A percentile compares a stretch with the other conserved stretches of the same genome.
phyloP scores from a whole-genome alignment of 2,888 invertebrate genomes.

The Mycalesis mineus region DNA sequence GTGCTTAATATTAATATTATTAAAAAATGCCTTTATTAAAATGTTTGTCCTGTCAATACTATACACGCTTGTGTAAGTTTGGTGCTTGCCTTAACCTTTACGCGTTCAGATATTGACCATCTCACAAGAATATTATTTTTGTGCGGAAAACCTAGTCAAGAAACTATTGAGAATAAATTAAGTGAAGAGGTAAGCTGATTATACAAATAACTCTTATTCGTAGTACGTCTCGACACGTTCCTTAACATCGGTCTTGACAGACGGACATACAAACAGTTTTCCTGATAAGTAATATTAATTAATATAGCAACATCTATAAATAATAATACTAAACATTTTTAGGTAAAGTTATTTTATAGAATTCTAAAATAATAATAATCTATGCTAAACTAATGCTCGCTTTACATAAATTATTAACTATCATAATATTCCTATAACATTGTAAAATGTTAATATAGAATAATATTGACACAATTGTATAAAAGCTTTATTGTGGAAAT shows the following conservation, averaged over 20 bases:
- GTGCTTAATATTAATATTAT: constrained; percentile 20
- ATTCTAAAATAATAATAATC: not conserved
- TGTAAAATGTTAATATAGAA: constrained; percentile 18
- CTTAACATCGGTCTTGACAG: no score
- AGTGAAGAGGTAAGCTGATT: constrained; percentile 87
- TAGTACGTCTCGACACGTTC: no score
- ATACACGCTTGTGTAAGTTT: constrained; percentile 61
- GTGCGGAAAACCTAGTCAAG: constrained; percentile 90
- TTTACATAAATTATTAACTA: not conserved
- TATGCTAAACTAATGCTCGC: not conserved
- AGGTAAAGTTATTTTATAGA: not conserved
- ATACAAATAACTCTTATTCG: not conserved
- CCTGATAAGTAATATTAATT: no score
- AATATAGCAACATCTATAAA: not conserved
- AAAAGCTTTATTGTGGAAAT: not conserved
- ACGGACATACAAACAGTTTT: no score
- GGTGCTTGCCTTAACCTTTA: constrained; percentile 75
- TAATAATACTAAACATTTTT: constrained; percentile 23
- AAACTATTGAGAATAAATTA: constrained; percentile 90
- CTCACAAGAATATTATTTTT: constrained; percentile 91
- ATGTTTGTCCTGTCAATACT: constrained; percentile 39
- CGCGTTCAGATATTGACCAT: constrained; percentile 90
- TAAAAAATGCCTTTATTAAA: constrained; percentile 19
- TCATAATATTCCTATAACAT: no score
- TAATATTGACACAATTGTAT: not conserved